phyloP scores from a whole-genome alignment of 92 coral and sea anemone genomes.

The Parazoanthus darwini region DNA sequence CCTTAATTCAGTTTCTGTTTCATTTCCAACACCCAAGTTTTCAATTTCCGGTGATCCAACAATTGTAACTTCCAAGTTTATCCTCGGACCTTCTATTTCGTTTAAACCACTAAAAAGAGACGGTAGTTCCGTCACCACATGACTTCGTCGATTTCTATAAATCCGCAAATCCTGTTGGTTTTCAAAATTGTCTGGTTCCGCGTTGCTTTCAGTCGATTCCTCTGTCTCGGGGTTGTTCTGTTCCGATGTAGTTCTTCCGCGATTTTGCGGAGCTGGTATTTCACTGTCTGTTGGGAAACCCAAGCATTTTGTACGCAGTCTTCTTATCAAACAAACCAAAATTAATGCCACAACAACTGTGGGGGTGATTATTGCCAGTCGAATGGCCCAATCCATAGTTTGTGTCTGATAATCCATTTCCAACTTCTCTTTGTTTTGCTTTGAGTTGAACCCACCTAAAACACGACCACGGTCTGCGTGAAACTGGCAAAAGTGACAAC shows the following conservation, averaged over 20 bases:
- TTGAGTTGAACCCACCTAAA: not conserved
- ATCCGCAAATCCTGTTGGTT: constrained; percentile 21
- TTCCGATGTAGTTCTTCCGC: not conserved
- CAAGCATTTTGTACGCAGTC: constrained; percentile 18
- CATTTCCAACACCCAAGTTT: not conserved
- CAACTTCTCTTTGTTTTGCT: not conserved
- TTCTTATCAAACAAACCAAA: constrained; percentile 32
- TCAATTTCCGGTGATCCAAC: not conserved
- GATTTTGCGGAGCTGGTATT: not conserved
- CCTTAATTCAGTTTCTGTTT: not conserved
- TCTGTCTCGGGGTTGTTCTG: not conserved
- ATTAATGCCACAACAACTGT: constrained; percentile 9
- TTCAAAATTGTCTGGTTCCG: constrained; percentile 36
- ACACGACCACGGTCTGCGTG: not conserved
- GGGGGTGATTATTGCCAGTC: constrained; percentile 26
- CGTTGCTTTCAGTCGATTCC: not conserved
- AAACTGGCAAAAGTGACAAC: not conserved
- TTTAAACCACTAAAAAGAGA: not conserved
- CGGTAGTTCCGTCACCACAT: not conserved
- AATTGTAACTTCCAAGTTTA: constrained; percentile 10
- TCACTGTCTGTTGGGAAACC: not conserved
- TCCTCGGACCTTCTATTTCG: not conserved
- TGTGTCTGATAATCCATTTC: not conserved
- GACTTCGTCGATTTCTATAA: constrained; percentile 40
- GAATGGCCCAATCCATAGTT: not conserved